phyloP scores from a whole-genome alignment of 2,888 invertebrate genomes.

The Smittia sp. region DNA sequence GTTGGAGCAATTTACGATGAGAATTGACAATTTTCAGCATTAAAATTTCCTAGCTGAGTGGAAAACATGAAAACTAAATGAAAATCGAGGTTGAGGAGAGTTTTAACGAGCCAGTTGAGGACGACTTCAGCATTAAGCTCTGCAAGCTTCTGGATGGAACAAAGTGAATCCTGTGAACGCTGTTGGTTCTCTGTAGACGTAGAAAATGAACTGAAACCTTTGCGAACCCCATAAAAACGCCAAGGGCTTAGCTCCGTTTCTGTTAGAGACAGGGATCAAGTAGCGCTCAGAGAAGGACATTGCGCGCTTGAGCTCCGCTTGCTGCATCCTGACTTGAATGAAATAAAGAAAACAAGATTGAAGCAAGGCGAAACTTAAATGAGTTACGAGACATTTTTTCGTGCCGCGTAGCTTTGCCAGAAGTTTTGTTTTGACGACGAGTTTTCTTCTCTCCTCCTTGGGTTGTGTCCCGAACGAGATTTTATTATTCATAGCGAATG shows the following conservation, averaged over 20 bases:
- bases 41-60: not conserved
- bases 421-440: not conserved
- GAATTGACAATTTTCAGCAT: not conserved
- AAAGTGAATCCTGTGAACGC: no score
- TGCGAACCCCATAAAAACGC: no score
- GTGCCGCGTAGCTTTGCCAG: not conserved
- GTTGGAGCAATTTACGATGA: not conserved
- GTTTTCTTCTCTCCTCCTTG: not conserved
- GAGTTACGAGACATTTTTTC: constrained; percentile 18
- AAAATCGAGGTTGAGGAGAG: not conserved
- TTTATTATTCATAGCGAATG: constrained; percentile 35
- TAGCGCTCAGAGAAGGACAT: not conserved
- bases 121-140: not conserved
- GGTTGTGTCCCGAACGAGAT: not conserved
- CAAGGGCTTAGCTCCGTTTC: no score
- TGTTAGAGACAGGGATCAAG: not conserved
- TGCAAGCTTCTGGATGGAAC: no score
- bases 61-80: not conserved
- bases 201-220: no score
- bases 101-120: not conserved
- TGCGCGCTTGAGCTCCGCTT: not conserved
- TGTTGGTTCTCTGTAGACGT: no score
- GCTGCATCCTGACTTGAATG: not conserved
- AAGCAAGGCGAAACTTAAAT: constrained; percentile 28
- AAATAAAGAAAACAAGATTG: constrained; percentile 22